Percentiles rank a stretch among this genome's conserved stretches.
Conservation (phyloP, 2,888 invertebrate species). For the Horisme vitalbata region DNA sequence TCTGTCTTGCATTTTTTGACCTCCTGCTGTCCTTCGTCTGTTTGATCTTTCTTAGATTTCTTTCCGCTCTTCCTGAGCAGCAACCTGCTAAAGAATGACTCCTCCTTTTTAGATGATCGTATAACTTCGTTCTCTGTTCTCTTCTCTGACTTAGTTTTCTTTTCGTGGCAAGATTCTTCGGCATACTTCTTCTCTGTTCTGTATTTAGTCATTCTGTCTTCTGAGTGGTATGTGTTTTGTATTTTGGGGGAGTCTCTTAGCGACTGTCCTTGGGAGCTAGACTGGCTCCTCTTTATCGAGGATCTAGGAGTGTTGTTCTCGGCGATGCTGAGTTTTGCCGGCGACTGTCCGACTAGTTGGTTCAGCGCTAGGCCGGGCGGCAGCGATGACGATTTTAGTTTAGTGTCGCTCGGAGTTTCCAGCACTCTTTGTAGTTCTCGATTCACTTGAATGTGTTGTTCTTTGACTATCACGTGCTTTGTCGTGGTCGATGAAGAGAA, state of each 20-base stretch:
- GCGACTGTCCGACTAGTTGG: constrained; percentile 74
- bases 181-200: constrained; percentile 66
- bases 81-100: constrained; percentile 86
- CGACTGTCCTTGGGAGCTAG: constrained; percentile 74
- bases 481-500: constrained; percentile 79
- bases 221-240: constrained; percentile 57
- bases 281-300: constrained; percentile 77
- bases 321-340: constrained; percentile 78
- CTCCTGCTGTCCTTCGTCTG: constrained; percentile 67
- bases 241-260: constrained; percentile 64
- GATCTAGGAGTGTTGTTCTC: constrained; percentile 68
- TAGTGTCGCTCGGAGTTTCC: constrained; percentile 75
- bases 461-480: constrained; percentile 69
- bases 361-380: constrained; percentile 84
- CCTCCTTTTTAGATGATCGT: constrained; percentile 79
- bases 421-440: constrained; percentile 68
- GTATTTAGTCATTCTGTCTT: constrained; percentile 63
- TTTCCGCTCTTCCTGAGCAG: constrained; percentile 88
- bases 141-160: constrained; percentile 76
- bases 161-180: constrained; percentile 76
- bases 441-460: constrained; percentile 66
- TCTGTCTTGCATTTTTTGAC: constrained; percentile 69
- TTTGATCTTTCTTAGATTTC: constrained; percentile 84
- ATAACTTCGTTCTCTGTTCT: constrained; percentile 75
- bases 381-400: constrained; percentile 85